These are phyloP conservation scores for Leptestheria dahalacensis DNA, from an alignment of 1,140 invertebrate species.

Conservation along the genomic window DNA sequence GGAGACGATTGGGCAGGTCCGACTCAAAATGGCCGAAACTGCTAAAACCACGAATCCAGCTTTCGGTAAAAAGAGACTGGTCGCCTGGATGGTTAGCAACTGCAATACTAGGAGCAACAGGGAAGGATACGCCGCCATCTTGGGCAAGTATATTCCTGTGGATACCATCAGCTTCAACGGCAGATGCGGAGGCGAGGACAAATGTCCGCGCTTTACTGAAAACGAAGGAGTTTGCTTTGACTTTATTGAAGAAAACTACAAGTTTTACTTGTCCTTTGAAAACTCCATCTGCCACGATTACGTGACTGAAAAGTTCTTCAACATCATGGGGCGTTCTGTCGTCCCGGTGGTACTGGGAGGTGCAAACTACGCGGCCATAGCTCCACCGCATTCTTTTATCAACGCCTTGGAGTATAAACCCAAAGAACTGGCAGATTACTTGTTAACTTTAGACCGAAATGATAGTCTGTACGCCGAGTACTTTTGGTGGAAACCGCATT, in stretches of 20 bases:
- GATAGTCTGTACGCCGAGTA: conserved; percentile 20
- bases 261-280: conserved; percentile 33
- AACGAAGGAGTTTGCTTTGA: not conserved
- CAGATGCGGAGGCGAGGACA: conserved; percentile 25
- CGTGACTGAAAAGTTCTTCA: conserved; percentile 31
- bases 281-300: conserved; percentile 33
- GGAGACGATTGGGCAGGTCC: not conserved
- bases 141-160: conserved; percentile 30
- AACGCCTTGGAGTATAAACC: conserved; percentile 25
- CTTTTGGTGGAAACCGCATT: conserved; percentile 10
- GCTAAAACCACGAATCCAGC: not conserved
- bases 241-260: conserved; percentile 21
- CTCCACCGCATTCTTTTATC: conserved; percentile 27
- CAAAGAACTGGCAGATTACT: conserved; percentile 21
- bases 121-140: conserved; percentile 26
- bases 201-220: conserved; percentile 8
- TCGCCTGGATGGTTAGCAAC: too few relatives aligned
- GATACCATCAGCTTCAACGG: conserved; percentile 31
- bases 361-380: conserved; percentile 22
- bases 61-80: conserved; percentile 20
- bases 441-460: conserved; percentile 20
- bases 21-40: too few relatives aligned
- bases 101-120: conserved; percentile 26
- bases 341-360: conserved; percentile 26
- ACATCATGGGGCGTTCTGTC: conserved; percentile 21